A percentile compares a stretch with the other conserved stretches of the same genome.
phyloP scores from a whole-genome alignment of 1,140 invertebrate species.

The Caenorhabditis remanei region DNA sequence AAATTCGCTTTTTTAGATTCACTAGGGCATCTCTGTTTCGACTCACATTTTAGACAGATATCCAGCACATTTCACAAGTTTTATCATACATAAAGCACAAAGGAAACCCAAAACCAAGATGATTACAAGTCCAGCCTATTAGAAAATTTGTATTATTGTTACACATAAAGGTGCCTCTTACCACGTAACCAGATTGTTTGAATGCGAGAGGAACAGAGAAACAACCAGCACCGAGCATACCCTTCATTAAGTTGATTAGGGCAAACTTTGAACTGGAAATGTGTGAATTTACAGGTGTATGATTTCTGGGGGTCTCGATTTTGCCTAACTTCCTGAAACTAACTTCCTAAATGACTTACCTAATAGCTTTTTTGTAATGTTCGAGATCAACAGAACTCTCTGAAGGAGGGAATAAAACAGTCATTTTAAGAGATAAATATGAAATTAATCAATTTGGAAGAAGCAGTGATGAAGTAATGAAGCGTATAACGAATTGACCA shows the following conservation, averaged over 20 bases:
- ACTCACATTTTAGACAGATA: slow-evolving; percentile 68
- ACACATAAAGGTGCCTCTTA: background rate
- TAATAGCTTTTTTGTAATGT: slow-evolving; percentile 50
- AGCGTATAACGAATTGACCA: slow-evolving; percentile 38
- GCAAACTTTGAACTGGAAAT: slow-evolving; percentile 65
- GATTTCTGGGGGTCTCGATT: too few relatives aligned
- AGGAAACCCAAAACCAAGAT: slow-evolving; percentile 73
- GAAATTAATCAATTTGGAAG: background rate
- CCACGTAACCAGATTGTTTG: slow-evolving; percentile 74
- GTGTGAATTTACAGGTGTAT: too few relatives aligned
- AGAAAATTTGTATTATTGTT: background rate
- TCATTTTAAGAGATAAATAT: slow-evolving; percentile 7
- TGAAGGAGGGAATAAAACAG: slow-evolving; percentile 22
- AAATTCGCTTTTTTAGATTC: background rate
- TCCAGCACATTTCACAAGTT: slow-evolving; percentile 74
- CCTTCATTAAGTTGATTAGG: slow-evolving; percentile 73
- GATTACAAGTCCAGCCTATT: slow-evolving; percentile 67
- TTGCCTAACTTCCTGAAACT: too few relatives aligned
- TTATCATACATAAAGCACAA: slow-evolving; percentile 72
- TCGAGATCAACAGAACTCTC: slow-evolving; percentile 27
- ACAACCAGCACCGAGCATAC: slow-evolving; percentile 76
- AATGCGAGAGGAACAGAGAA: slow-evolving; percentile 73
- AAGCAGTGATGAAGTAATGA: background rate
- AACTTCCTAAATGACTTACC: slow-evolving; percentile 27
- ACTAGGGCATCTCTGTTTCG: background rate